Percentiles rank a stretch among this genome's conserved stretches.
These are phyloP conservation scores for Arremon aurantiirostris DNA, from an alignment of 2,797 vertebrate genomes.

Conservation along the genomic window DNA sequence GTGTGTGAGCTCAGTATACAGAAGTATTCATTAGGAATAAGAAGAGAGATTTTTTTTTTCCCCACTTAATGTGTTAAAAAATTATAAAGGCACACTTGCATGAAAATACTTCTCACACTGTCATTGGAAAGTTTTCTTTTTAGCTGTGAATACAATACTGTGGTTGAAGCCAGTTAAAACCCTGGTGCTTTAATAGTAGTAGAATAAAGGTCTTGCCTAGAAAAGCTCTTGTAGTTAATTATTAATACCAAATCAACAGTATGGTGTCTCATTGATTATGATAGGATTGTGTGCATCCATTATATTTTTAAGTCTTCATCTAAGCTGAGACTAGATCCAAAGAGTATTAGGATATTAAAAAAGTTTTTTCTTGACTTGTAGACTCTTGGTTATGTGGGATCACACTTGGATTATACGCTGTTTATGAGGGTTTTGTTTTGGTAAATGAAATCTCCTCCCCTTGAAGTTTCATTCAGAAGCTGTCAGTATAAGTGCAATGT, in stretches of 20 bases:
- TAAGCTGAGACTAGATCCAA: neutral
- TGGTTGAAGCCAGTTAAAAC: neutral
- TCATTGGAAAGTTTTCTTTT: neutral
- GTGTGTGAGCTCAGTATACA: neutral
- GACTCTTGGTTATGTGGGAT: neutral
- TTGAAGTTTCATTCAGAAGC: neutral
- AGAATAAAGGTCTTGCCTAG: neutral
- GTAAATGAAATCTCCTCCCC: neutral
- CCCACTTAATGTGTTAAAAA: neutral
- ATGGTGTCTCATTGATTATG: neutral
- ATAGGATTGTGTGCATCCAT: neutral
- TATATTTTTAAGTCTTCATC: neutral
- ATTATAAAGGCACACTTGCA: neutral
- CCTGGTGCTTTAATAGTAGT: neutral
- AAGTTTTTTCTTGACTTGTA: rapidly evolving
- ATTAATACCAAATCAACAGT: neutral
- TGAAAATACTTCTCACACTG: neutral
- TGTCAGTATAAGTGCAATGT: neutral
- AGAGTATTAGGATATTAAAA: neutral
- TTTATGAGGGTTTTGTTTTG: rapidly evolving
- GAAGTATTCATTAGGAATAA: neutral
- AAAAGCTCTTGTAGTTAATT: neutral
- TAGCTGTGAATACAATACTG: neutral
- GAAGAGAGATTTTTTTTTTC: neutral
- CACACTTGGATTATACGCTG: neutral